Evolutionary conservation across 2,888 invertebrate genomes (phyloP).

Genomic region (Drosophila subquinaria): DNA sequence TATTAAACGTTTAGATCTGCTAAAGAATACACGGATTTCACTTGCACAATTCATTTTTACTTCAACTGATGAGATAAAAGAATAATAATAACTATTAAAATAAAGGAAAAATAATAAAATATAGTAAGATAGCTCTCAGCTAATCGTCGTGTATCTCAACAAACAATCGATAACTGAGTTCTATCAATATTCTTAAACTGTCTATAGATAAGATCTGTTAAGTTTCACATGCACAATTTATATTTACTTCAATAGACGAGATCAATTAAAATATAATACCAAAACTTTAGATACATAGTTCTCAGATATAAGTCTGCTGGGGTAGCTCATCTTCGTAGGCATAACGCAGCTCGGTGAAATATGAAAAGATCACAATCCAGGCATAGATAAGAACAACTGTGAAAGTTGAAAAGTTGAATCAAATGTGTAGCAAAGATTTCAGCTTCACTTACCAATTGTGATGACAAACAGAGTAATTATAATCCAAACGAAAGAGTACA

Average conservation of each 20-base stretch:
- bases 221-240: slow-evolving; percentile 40
- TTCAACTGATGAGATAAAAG: too few species aligned
- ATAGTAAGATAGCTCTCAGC: too few species aligned
- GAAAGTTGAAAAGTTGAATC: neutral
- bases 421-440: neutral
- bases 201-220: neutral
- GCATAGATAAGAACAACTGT: slow-evolving; percentile 55
- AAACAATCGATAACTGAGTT: neutral
- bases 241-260: slow-evolving; percentile 1
- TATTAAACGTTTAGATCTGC: neutral
- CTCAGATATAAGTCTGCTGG: slow-evolving; percentile 36
- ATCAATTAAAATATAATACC: neutral
- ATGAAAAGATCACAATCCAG: slow-evolving; percentile 67
- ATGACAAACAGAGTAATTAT: slow-evolving; percentile 45
- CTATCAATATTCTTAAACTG: neutral
- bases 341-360: slow-evolving; percentile 62
- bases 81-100: too few species aligned
- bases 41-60: neutral
- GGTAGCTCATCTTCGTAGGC: slow-evolving; percentile 60
- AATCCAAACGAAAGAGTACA: slow-evolving; percentile 49
- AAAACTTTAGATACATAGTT: neutral
- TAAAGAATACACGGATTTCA: slow-evolving; percentile 7
- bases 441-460: slow-evolving; percentile 51
- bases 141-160: slow-evolving; percentile 9
- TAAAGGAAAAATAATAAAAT: too few species aligned